Percentiles rank a stretch among this genome's conserved stretches.
These are phyloP conservation scores for Saccostrea cuccullata DNA, from an alignment of 1,140 invertebrate genomes.

Conservation along the genomic window DNA sequence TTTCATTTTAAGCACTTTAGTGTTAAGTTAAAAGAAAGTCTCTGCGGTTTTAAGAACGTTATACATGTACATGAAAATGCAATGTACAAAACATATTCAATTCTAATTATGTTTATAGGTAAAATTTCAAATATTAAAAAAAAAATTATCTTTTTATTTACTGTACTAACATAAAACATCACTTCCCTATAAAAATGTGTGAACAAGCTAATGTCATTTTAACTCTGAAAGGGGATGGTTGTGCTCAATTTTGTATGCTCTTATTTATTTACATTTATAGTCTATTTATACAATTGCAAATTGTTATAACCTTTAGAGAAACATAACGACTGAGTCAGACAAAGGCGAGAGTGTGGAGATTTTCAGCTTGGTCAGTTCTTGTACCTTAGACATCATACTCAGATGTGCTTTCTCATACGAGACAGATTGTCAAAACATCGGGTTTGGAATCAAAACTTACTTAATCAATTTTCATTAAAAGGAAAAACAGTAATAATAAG, in stretches of 20 bases:
- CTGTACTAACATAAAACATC: too few relatives aligned
- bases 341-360: slow-evolving; percentile 58
- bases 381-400: slow-evolving; percentile 68
- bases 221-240: background rate
- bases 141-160: too few relatives aligned
- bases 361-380: slow-evolving; percentile 55
- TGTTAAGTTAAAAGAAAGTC: too few relatives aligned
- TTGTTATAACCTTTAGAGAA: slow-evolving; percentile 47
- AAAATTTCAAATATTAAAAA: too few relatives aligned
- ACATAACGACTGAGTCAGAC: slow-evolving; percentile 49
- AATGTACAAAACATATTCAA: too few relatives aligned
- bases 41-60: too few relatives aligned
- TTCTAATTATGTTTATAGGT: too few relatives aligned
- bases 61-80: too few relatives aligned
- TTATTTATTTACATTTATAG: background rate
- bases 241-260: background rate
- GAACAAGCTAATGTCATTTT: too few relatives aligned
- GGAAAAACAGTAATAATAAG: background rate
- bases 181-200: too few relatives aligned
- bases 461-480: background rate
- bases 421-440: slow-evolving; percentile 55
- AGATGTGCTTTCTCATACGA: slow-evolving; percentile 67
- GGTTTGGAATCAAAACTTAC: background rate
- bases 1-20: too few relatives aligned
- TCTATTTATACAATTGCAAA: background rate